Base-by-base conservation (phyloP, 1,140 invertebrate species). In the Fopius arisanus region DNA sequence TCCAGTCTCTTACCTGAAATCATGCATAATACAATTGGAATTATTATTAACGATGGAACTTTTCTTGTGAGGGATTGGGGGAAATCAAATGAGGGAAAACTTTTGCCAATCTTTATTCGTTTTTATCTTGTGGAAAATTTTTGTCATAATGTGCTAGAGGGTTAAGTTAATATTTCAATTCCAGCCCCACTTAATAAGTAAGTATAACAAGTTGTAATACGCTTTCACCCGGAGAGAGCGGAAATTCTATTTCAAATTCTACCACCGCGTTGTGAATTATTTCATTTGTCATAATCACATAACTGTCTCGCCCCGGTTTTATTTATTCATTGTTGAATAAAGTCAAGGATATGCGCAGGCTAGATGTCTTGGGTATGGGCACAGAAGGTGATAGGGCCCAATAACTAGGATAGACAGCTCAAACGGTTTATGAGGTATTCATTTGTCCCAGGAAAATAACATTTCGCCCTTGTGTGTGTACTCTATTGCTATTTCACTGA, bases 1-100 rank as follows among this genome's bases (percentile, higher is more conserved):
- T 6, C 19, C 14, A 66, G 12, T 51, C 67, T 48, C 70, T 72
- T 72, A 72, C 70, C 70, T 72, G 70, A 12, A 72, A 72, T 37
- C 70, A 72, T 28, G 19, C 10, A 70, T 62, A 62, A 0, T 9
- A 72, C 10, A 51, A 40, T 37, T 5, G 33, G 7, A 40, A 71
- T 67, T 9, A 68, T 67, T 43, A 48, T 48, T 66, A 7, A 37
- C 12, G 33, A 7, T 37, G 33, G 12, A 37, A 37, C 33, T 37
- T 37, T 37, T 1, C 12, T 37, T 37, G 9, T 10, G 12, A 37
- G 9, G 33, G 33, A 7, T 37, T 37, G 33, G 12, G 33, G 33
- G 33, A n/a, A n/a, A 37, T 37, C 33, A 1, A 37, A 37, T 37
- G 12, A 37, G 33, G 33, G 33, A 37, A 37, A 37, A 37, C 7